Evolutionary conservation across 2,797 vertebrate genomes (phyloP).

Genomic region (Ceryle rudis): DNA sequence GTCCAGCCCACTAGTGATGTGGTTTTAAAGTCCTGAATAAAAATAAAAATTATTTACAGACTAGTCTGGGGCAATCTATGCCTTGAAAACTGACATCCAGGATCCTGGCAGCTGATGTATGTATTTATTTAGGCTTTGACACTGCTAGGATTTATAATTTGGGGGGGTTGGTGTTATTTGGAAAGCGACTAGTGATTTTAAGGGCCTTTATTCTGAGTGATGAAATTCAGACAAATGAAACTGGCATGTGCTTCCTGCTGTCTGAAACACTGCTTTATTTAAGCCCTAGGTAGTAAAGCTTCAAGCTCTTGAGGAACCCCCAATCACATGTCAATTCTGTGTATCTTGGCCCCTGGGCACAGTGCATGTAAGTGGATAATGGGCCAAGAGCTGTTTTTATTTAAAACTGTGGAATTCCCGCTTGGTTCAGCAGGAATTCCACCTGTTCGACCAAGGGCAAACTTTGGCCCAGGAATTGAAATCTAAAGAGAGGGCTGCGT

Average conservation of each 20-base stretch:
- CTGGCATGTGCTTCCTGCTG: not conserved
- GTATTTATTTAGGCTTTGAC: slow-evolving; percentile 51
- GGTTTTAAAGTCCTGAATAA: slow-evolving; percentile 54
- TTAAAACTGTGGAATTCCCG: not conserved
- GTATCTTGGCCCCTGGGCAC: slow-evolving; percentile 22
- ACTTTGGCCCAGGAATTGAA: not conserved
- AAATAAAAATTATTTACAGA: slow-evolving; percentile 60
- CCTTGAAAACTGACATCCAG: slow-evolving; percentile 44
- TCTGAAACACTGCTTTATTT: slow-evolving; percentile 12
- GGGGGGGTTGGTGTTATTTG: not conserved
- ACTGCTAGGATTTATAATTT: slow-evolving; percentile 13
- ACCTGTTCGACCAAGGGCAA: slow-evolving; percentile 37
- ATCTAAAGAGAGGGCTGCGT: not conserved
- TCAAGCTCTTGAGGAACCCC: slow-evolving; percentile 17
- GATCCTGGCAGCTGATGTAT: not conserved
- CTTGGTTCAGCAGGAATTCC: slow-evolving; percentile 18
- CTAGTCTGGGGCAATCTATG: slow-evolving; percentile 30
- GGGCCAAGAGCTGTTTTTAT: slow-evolving; percentile 36
- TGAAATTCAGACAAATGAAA: slow-evolving; percentile 39
- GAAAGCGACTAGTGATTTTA: slow-evolving; percentile 28
- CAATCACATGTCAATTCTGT: slow-evolving; percentile 39
- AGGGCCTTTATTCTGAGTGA: slow-evolving; percentile 48
- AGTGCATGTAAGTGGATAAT: slow-evolving; percentile 17
- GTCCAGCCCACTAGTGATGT: slow-evolving; percentile 53
- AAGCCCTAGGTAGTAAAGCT: not conserved